A percentile compares a stretch with the other conserved stretches of the same genome.
Conservation (phyloP, 2,797 vertebrate genomes). For the Diplodus puntazzo region DNA sequence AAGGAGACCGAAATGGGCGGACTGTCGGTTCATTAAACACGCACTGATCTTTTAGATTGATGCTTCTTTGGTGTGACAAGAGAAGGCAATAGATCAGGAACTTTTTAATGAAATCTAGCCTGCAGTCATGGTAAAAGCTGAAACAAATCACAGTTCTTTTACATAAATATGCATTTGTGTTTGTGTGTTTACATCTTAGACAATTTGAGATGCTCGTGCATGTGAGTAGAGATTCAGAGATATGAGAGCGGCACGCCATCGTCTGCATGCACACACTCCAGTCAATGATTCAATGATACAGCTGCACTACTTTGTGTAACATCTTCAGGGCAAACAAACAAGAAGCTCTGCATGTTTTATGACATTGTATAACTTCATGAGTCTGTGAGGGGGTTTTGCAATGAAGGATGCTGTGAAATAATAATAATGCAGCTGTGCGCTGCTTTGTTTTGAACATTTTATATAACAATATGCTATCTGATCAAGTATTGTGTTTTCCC, state of each 20-base stretch:
- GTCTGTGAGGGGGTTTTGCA: neutral
- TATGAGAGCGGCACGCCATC: neutral
- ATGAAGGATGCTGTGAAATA: constrained; percentile 7
- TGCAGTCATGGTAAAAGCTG: constrained; percentile 19
- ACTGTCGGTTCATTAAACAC: constrained; percentile 31
- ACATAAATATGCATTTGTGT: neutral
- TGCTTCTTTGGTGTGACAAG: constrained; percentile 22
- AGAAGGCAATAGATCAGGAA: constrained; percentile 34
- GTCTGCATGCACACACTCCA: neutral
- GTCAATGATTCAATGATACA: constrained; percentile 23
- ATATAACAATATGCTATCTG: neutral
- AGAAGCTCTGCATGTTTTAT: constrained; percentile 40
- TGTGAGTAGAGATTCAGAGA: constrained; percentile 8
- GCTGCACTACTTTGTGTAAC: constrained; percentile 11
- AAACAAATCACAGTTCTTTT: constrained; percentile 6
- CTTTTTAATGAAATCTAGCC: constrained; percentile 19
- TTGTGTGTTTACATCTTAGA: neutral
- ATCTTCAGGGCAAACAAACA: constrained; percentile 30
- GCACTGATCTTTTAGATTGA: constrained; percentile 21
- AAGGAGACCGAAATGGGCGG: constrained; percentile 9
- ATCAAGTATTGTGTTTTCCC: constrained; percentile 12
- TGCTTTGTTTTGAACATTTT: constrained; percentile 5
- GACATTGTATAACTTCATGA: constrained; percentile 18
- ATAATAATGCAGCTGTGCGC: constrained; percentile 15
- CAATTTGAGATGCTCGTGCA: constrained; percentile 16